Conservation (phyloP, 2,797 vertebrate genomes). For the Valencia hispanica region DNA sequence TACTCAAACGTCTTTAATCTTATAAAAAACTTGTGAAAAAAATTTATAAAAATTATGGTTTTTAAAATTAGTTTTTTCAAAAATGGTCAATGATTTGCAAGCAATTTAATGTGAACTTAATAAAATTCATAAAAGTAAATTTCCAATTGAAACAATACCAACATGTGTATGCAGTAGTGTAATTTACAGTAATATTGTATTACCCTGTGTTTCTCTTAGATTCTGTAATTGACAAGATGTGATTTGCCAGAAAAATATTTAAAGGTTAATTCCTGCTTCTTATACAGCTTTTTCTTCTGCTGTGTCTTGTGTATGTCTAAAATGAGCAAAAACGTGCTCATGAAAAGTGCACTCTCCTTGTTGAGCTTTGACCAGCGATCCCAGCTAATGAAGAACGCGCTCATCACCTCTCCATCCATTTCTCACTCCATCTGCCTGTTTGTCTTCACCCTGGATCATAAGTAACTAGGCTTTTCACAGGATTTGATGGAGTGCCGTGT, state of each 20-base stretch:
- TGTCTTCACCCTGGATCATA: constrained; percentile 67
- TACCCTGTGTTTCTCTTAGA: neutral
- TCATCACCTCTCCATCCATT: constrained; percentile 37
- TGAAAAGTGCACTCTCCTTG: constrained; percentile 81
- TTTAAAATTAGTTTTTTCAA: neutral
- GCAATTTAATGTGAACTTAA: neutral
- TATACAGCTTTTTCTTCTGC: constrained; percentile 22
- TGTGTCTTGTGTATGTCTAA: constrained; percentile 58
- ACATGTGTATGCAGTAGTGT: no score
- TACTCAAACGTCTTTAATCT: neutral
- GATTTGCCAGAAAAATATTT: constrained; percentile 29
- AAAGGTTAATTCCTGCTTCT: constrained; percentile 33
- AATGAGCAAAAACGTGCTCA: constrained; percentile 73
- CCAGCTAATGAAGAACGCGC: constrained; percentile 64
- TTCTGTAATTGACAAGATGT: neutral
- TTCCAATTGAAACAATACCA: no score
- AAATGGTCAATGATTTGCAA: neutral
- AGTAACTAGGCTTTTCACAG: constrained; percentile 73
- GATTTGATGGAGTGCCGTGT: constrained; percentile 71
- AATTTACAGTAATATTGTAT: no score
- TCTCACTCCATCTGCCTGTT: constrained; percentile 7
- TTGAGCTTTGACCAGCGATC: constrained; percentile 80
- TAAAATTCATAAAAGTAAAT: neutral
- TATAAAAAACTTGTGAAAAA: neutral
- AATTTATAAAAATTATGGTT: neutral